Evolutionary conservation across 2,797 vertebrate species (phyloP).

Genomic region (Melanotaenia parkinsoni): DNA sequence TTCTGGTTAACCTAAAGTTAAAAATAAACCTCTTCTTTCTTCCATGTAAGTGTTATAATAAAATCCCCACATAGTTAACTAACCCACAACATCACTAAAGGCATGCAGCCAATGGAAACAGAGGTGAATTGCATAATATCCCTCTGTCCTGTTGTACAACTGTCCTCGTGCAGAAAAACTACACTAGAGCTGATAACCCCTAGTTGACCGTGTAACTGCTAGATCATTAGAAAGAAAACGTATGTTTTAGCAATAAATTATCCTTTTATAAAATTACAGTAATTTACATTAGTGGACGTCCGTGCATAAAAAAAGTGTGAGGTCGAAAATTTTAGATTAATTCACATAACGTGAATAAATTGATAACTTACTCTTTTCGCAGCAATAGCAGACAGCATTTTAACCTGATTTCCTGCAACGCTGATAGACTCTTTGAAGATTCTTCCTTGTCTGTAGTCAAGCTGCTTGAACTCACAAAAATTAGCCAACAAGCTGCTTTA

Average conservation of each 20-base stretch:
- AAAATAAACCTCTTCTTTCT: not conserved
- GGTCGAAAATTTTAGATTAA: not conserved
- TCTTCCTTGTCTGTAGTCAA: not conserved
- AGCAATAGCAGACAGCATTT: slow-evolving; percentile 63
- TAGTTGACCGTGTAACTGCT: not conserved
- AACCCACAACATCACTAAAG: not conserved
- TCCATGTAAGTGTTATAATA: not conserved
- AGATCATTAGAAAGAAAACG: not conserved
- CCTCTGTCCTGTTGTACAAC: slow-evolving; percentile 47
- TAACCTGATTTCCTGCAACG: not conserved
- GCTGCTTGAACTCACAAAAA: not conserved
- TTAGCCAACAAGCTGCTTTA: slow-evolving; percentile 42
- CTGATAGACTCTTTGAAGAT: not conserved
- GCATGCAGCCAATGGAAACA: not conserved
- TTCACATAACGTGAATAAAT: not conserved
- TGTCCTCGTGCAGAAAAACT: slow-evolving; percentile 3
- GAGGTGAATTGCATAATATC: slow-evolving; percentile 16
- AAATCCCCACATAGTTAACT: not conserved
- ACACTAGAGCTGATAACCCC: not conserved
- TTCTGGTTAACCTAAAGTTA: not conserved
- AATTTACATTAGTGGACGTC: not conserved
- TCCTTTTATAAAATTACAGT: not conserved
- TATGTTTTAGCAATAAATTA: not conserved
- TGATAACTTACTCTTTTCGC: slow-evolving; percentile 71
- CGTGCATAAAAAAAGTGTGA: not conserved